Conservation (phyloP, 2,113 vertebrate species). For the Osmerus eperlanus region DNA sequence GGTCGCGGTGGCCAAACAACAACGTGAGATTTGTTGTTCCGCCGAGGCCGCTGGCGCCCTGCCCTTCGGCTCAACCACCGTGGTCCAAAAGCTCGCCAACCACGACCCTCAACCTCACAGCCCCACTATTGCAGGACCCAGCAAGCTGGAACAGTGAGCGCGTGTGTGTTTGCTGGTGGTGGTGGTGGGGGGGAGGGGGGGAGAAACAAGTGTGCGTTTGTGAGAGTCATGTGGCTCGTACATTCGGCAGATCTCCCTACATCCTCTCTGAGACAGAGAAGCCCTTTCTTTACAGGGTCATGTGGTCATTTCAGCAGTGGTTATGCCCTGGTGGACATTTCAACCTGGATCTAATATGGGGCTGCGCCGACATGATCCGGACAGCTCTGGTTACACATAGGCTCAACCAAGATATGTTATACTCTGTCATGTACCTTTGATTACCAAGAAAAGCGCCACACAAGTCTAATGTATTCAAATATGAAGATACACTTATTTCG, state of each 20-base stretch:
- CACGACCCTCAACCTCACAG: too few relatives aligned
- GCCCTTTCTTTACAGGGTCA: slow-evolving; percentile 43
- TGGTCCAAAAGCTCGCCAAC: too few relatives aligned
- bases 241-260: slow-evolving; percentile 30
- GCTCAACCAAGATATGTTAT: too few relatives aligned
- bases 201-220: slow-evolving; percentile 39
- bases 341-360: slow-evolving; percentile 11
- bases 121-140: background rate
- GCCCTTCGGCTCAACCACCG: background rate
- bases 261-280: slow-evolving; percentile 47
- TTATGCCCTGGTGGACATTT: background rate
- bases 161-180: background rate
- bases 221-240: slow-evolving; percentile 44
- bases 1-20: slow-evolving; percentile 40
- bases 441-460: too few relatives aligned
- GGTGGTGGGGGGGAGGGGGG: background rate
- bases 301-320: slow-evolving; percentile 1
- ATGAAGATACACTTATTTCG: too few relatives aligned
- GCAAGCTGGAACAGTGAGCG: slow-evolving; percentile 26
- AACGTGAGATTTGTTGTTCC: slow-evolving; percentile 35
- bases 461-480: too few relatives aligned
- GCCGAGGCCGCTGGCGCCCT: slow-evolving; percentile 25
- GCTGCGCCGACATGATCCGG: background rate
- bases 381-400: too few relatives aligned
- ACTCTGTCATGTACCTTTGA: too few relatives aligned